Conservation (phyloP, 2,888 invertebrate genomes). For the Spisula subtruncata region DNA sequence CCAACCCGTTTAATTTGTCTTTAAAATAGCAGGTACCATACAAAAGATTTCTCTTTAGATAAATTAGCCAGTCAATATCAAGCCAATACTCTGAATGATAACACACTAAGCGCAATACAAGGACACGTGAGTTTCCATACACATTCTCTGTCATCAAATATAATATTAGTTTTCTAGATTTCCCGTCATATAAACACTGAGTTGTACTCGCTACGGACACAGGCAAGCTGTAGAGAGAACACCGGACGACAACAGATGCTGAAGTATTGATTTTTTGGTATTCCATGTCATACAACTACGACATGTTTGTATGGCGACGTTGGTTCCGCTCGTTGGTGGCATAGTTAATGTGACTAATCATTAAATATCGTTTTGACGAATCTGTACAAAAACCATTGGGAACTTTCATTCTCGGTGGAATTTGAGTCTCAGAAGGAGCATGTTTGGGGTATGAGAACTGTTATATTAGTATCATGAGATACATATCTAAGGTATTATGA, state of each 20-base stretch:
- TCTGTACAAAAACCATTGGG: background rate
- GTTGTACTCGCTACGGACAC: background rate
- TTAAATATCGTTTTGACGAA: background rate
- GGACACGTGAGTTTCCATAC: background rate
- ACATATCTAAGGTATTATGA: too few relatives aligned
- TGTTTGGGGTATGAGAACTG: too few relatives aligned
- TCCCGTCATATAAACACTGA: background rate
- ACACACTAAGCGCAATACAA: background rate
- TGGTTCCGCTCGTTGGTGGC: too few relatives aligned
- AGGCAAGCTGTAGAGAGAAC: background rate
- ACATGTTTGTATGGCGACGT: background rate
- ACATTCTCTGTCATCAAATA: background rate
- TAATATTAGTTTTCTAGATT: constrained; percentile 14
- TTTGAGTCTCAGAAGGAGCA: too few relatives aligned
- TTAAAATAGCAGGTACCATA: background rate
- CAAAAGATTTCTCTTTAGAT: background rate
- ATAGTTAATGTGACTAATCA: too few relatives aligned
- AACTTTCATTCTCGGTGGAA: too few relatives aligned
- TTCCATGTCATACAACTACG: background rate
- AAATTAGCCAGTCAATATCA: background rate
- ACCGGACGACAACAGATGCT: background rate
- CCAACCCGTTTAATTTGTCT: background rate
- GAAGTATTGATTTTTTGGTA: background rate
- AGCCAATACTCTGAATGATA: background rate
- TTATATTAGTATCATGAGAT: too few relatives aligned